Evolutionary conservation across 2,888 invertebrate species (phyloP), one percentile per base, ranked within the genome.

Genomic region (Cataglyphis albicans): DNA sequence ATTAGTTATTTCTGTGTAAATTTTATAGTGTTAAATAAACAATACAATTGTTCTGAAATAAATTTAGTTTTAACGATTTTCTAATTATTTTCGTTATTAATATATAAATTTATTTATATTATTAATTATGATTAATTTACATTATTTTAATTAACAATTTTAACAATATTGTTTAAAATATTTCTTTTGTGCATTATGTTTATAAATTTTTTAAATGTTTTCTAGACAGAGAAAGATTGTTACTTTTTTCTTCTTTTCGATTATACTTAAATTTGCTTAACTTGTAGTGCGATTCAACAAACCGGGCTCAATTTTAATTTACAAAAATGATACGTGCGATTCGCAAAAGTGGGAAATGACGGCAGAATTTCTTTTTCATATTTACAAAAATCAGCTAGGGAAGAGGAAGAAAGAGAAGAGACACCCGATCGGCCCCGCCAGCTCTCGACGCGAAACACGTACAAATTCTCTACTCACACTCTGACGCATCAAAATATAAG

Each of bases 361-460:
- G 65, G 73, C 38, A 67, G 41, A 72, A 57, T 75, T 73, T 57
- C 63, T 72, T 84, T 72, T 52, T 48, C 65, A 64, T 89, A 91
- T 91, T 91, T 90, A 90, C 91, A 88, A 90, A 88, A 81, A 85
- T 86, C 85, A 63, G 44, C 18, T 35, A 64, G 72, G 81, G 81
- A 86, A 90, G 85, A 86, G 6, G 29, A 59, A 61, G 9, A 3
- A 48, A 44, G 70, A 86, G 84, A 41, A 59, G 57, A 52, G 44
- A 61, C 44, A 25, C 52, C 29, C 29, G 44, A 32, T 25, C 52
- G 9, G 25, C 3, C 57, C n/a, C 10, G 38, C 5, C 52, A 6
- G 18, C 10, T 48, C 55, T n/a, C 35, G 55, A 25, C 35, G 61
- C 82, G 80, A 80, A 80, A 78, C 80, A 68, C 67, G 67, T 67